phyloP scores from a whole-genome alignment of 2,113 vertebrate species.

The Dipodomys spectabilis region DNA sequence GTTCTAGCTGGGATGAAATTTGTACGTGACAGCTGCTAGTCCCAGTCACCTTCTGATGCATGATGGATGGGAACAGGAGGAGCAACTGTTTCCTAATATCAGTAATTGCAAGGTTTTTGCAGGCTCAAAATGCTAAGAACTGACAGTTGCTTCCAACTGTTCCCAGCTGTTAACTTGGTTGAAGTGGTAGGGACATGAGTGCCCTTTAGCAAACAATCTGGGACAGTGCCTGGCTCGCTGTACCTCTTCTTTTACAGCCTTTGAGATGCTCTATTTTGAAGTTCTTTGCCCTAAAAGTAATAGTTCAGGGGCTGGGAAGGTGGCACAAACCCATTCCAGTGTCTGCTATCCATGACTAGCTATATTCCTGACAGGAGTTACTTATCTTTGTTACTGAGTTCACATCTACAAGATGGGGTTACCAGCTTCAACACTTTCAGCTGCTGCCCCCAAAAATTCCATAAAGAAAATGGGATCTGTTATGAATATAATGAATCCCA shows the following conservation, averaged over 20 bases:
- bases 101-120: slow-evolving; percentile 58
- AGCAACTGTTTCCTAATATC: not conserved
- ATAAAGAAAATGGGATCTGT: not conserved
- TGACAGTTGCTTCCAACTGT: slow-evolving; percentile 75
- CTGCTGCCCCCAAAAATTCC: not conserved
- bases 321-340: not conserved
- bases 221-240: not conserved
- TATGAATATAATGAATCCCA: not conserved
- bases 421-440: not conserved
- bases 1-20: not conserved
- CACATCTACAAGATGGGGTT: not conserved
- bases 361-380: not conserved
- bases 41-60: slow-evolving; percentile 35
- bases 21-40: slow-evolving; percentile 60
- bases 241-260: slow-evolving; percentile 8
- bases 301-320: not conserved
- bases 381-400: not conserved
- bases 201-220: slow-evolving; percentile 32
- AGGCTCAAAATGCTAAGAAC: slow-evolving; percentile 61
- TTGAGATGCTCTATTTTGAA: not conserved
- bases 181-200: not conserved
- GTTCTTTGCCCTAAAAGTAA: slow-evolving; percentile 58
- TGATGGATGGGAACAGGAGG: slow-evolving; percentile 71
- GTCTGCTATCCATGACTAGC: not conserved
- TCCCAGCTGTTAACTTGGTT: slow-evolving; percentile 73